Evolutionary conservation across 1,140 invertebrate species (phyloP).

Genomic region (Archegozetes longisetosus): DNA sequence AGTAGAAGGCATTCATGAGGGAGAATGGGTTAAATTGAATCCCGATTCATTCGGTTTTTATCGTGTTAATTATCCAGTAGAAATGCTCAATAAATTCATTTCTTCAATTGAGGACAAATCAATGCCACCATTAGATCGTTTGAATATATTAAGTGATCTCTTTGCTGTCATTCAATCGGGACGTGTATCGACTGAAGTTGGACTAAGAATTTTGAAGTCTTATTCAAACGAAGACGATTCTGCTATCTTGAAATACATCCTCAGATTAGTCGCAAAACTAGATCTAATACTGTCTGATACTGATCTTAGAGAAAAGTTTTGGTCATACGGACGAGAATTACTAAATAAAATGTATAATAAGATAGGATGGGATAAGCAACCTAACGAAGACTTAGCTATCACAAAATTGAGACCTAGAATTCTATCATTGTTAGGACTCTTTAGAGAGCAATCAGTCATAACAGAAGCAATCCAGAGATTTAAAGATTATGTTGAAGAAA

Average conservation of each 20-base stretch:
- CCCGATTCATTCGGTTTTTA: slow-evolving; percentile 34
- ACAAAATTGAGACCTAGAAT: slow-evolving; percentile 68
- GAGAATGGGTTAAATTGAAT: slow-evolving; percentile 48
- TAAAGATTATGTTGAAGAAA: slow-evolving; percentile 40
- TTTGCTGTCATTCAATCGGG: slow-evolving; percentile 55
- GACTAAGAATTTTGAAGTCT: slow-evolving; percentile 51
- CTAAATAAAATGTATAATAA: slow-evolving; percentile 49
- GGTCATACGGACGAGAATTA: slow-evolving; percentile 50
- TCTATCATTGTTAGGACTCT: slow-evolving; percentile 56
- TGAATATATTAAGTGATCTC: slow-evolving; percentile 69
- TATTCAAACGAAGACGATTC: slow-evolving; percentile 75
- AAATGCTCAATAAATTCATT: slow-evolving; percentile 58
- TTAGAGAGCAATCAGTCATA: slow-evolving; percentile 57
- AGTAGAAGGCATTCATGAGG: slow-evolving; percentile 1
- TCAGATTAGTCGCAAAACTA: slow-evolving; percentile 52
- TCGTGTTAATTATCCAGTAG: slow-evolving; percentile 63
- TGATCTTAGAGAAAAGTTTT: slow-evolving; percentile 47
- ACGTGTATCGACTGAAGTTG: slow-evolving; percentile 55
- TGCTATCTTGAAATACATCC: slow-evolving; percentile 76
- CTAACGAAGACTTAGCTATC: slow-evolving; percentile 34
- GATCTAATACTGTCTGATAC: slow-evolving; percentile 57
- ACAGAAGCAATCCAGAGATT: slow-evolving; percentile 53
- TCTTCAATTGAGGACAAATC: slow-evolving; percentile 57
- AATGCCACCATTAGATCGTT: slow-evolving; percentile 71
- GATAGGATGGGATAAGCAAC: slow-evolving; percentile 4